A percentile compares a stretch with the other conserved stretches of the same genome.
phyloP scores from a whole-genome alignment of 2,113 vertebrate genomes.

The Corythornis madagascariensis region DNA sequence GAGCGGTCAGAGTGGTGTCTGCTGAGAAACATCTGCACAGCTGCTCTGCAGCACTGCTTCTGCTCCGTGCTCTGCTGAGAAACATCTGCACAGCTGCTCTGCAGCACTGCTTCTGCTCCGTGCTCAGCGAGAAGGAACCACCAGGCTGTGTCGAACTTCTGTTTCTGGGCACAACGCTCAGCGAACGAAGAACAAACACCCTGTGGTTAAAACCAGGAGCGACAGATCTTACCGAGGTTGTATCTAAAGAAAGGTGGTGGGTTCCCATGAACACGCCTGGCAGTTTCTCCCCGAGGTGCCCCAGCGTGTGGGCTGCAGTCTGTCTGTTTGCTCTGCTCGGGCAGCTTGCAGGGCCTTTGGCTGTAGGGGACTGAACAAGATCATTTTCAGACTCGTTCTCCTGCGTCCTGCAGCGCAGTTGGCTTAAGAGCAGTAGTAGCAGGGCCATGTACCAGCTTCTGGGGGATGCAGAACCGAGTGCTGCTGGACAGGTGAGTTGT shows the following conservation, averaged over 20 bases:
- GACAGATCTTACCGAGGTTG: background rate
- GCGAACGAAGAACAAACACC: background rate
- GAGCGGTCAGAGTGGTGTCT: background rate
- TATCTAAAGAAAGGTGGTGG: background rate
- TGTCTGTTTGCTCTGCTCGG: background rate
- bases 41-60: background rate
- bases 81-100: background rate
- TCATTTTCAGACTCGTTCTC: background rate
- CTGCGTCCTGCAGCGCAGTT: background rate
- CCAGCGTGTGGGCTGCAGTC: accelerated
- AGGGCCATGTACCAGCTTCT: background rate
- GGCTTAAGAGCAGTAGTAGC: background rate
- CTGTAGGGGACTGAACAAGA: background rate
- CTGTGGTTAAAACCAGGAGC: background rate
- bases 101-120: background rate
- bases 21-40: background rate
- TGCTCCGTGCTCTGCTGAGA: background rate
- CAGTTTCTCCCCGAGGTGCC: background rate
- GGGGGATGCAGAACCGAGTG: background rate
- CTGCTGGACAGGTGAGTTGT: background rate
- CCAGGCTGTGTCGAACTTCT: background rate
- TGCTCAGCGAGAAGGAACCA: background rate
- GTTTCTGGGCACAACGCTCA: background rate
- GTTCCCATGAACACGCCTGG: background rate
- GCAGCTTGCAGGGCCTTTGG: background rate